Evolutionary conservation across 2,888 invertebrate species (phyloP), one percentile per base, ranked within the genome.

Genomic region (Lasioglossum zephyrum): DNA sequence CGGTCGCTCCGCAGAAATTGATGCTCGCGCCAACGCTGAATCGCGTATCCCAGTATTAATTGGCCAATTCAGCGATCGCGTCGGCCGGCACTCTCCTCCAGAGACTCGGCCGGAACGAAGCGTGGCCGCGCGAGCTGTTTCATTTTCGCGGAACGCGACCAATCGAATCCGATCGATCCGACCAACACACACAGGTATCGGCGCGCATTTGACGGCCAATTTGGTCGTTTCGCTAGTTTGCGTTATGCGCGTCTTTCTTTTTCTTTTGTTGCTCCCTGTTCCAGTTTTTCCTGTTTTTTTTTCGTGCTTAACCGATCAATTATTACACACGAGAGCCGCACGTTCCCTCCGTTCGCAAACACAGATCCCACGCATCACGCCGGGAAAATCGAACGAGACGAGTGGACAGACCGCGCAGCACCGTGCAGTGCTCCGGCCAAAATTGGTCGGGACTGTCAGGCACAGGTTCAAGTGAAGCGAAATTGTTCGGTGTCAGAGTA

Each of bases 31-130:
- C 77, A 75, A 86, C 79, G 83, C 81, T 84, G 84, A 84, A 74
- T 87, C 84, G 79, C 84, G 74, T 77, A 70, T 78, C 73, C 76
- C 57, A n/a, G 31, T 53, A 79, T 81, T 87, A 86, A 87, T 87
- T 87, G 79, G 77, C 60, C 69, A 49, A 47, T 57, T 70, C 77
- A 72, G 11, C 36, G 83, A 75, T 83, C 82, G 41, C 31, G 36
- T 41, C 57, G 49, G n/a, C 47, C 57, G 49, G n/a, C 31, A 18
- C 18, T 36, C 73, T 77, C n/a, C 79, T 70, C 57, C 31, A 57
- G 76, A 76, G 84, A 78, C 66, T 39, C 53, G 13, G 26, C 26
- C 31, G 26, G 22, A 26, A 16, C 39, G 8, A 36, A 9, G 36
- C 22, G n/a, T 47, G 31, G 44, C 49, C 18, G 8, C 63, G 63